phyloP scores from a whole-genome alignment of 2,797 vertebrate species.

The Myoxocephalus aenaeus region DNA sequence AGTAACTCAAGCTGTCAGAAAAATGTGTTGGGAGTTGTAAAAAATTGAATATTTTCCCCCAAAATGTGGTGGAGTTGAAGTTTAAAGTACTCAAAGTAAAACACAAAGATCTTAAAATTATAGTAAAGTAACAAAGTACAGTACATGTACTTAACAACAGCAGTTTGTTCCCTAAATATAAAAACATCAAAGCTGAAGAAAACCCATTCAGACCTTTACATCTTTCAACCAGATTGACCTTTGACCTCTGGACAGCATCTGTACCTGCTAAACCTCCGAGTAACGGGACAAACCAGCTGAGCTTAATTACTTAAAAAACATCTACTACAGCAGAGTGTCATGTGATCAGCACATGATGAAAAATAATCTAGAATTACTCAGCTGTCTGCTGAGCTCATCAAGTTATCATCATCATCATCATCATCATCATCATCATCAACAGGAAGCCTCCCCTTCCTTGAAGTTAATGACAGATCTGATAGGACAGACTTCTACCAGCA shows the following conservation, averaged over 20 bases:
- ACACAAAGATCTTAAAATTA: background rate
- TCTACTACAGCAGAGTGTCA: background rate
- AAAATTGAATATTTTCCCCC: background rate
- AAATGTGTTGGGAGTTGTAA: background rate
- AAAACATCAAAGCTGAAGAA: background rate
- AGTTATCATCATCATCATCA: constrained; percentile 52
- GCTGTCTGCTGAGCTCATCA: constrained; percentile 30
- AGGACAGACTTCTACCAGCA: background rate
- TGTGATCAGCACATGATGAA: constrained; percentile 36
- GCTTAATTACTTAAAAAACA: background rate
- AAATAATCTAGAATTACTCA: constrained; percentile 2
- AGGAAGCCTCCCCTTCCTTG: constrained; percentile 65
- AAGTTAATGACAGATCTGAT: constrained; percentile 39
- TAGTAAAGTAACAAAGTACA: too few species aligned
- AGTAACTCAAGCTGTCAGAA: background rate
- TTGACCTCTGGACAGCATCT: background rate
- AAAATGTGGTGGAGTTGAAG: background rate
- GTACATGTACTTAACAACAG: background rate
- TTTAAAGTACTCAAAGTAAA: background rate
- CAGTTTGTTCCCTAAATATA: background rate
- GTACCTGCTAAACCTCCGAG: background rate
- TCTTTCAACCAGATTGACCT: constrained; percentile 1
- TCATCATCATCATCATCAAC: constrained; percentile 30
- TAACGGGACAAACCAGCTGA: background rate
- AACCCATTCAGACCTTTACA: background rate